A percentile compares a stretch with the other conserved stretches of the same genome.
phyloP scores from a whole-genome alignment of 2,888 invertebrate species.

The Apomyelois bistriatella region DNA sequence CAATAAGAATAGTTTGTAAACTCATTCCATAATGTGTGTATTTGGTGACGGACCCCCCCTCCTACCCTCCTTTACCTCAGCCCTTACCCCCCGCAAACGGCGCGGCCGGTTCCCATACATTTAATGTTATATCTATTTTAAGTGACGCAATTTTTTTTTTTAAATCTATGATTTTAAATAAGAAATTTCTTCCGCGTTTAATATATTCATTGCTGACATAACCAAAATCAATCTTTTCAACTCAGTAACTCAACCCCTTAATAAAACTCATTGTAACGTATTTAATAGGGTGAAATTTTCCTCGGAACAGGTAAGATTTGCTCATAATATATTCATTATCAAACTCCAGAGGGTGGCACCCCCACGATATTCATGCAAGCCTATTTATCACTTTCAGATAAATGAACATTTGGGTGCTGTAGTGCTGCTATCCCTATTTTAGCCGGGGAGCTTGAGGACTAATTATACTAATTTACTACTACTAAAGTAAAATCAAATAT shows the following conservation, averaged over 20 bases:
- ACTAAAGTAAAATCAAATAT: too few relatives aligned
- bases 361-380: conserved; percentile 48
- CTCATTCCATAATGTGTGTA: too few relatives aligned
- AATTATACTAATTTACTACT: not conserved
- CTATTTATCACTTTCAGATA: conserved; percentile 73
- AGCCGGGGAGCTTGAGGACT: conserved; percentile 23
- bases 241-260: conserved; percentile 1
- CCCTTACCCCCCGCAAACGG: too few relatives aligned
- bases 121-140: too few relatives aligned
- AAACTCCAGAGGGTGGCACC: conserved; percentile 24
- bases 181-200: too few relatives aligned
- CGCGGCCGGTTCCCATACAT: too few relatives aligned
- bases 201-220: not conserved
- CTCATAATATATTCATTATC: conserved; percentile 64
- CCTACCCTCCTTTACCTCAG: too few relatives aligned
- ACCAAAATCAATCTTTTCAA: conserved; percentile 5
- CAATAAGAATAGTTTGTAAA: too few relatives aligned
- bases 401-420: conserved; percentile 58
- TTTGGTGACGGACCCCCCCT: too few relatives aligned
- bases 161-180: too few relatives aligned
- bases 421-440: conserved; percentile 34
- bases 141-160: too few relatives aligned
- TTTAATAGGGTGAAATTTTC: conserved; percentile 15
- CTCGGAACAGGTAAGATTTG: conserved; percentile 43
- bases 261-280: conserved; percentile 12